Percentiles rank a stretch among this genome's conserved stretches.
phyloP scores from a whole-genome alignment of 2,888 invertebrate species.

The Mystacides longicornis region DNA sequence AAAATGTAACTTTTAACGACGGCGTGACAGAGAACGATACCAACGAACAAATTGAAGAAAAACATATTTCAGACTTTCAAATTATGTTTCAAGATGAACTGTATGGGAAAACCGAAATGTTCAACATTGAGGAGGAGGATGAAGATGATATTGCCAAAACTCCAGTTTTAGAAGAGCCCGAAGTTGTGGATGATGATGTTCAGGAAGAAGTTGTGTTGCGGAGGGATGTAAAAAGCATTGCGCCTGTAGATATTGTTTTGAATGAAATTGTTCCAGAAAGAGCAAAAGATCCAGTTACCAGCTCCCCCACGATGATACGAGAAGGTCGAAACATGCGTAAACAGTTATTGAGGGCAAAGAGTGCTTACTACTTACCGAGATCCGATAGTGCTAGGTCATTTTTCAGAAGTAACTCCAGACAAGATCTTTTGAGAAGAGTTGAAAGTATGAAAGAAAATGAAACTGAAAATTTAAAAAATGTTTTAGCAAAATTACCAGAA shows the following conservation, averaged over 20 bases:
- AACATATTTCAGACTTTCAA: slow-evolving; percentile 43
- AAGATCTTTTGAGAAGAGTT: slow-evolving; percentile 35
- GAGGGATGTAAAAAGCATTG: neutral
- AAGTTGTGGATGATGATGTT: slow-evolving; percentile 37
- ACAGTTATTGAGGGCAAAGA: slow-evolving; percentile 15
- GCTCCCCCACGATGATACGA: neutral
- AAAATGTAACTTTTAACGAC: slow-evolving; percentile 47
- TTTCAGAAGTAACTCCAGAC: slow-evolving; percentile 33
- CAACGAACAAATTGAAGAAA: slow-evolving; percentile 10
- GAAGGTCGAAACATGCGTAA: slow-evolving; percentile 10
- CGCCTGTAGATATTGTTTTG: neutral
- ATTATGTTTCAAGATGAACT: slow-evolving; percentile 50
- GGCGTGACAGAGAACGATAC: slow-evolving; percentile 34
- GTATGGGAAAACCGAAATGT: slow-evolving; percentile 22
- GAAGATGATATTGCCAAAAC: slow-evolving; percentile 30
- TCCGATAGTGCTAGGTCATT: slow-evolving; percentile 41
- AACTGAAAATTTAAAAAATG: slow-evolving; percentile 35
- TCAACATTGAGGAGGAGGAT: slow-evolving; percentile 45
- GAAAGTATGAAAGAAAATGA: slow-evolving; percentile 37
- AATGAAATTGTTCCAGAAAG: slow-evolving; percentile 6
- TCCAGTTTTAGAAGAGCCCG: slow-evolving; percentile 28
- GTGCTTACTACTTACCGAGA: slow-evolving; percentile 33
- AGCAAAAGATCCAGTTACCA: neutral
- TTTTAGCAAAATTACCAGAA: slow-evolving; percentile 41
- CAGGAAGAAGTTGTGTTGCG: slow-evolving; percentile 32